phyloP scores from a whole-genome alignment of 2,888 invertebrate genomes.

The Agriopis marginaria region DNA sequence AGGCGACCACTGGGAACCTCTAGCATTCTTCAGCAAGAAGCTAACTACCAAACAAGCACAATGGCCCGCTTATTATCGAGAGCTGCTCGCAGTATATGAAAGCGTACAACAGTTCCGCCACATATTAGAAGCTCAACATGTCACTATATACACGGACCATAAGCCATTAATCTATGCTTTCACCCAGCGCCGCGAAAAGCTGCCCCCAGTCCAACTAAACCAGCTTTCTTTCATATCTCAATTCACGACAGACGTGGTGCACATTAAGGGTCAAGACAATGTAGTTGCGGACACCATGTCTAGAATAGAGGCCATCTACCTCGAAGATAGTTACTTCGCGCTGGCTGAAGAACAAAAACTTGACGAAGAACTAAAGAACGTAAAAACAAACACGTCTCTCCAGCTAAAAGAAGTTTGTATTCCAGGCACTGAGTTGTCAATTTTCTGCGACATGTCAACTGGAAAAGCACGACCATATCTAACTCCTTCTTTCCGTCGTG shows the following conservation, averaged over 20 bases:
- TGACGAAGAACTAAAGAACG: constrained; percentile 1
- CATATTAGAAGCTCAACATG: constrained; percentile 32
- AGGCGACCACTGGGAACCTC: constrained; percentile 31
- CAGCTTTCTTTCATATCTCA: constrained; percentile 25
- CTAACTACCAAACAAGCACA: constrained; percentile 18
- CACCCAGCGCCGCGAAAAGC: constrained; percentile 31
- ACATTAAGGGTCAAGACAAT: constrained; percentile 38
- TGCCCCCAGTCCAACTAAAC: constrained; percentile 40
- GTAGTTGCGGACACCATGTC: constrained; percentile 38
- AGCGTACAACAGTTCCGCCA: constrained; percentile 45
- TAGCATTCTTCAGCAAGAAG: constrained; percentile 40
- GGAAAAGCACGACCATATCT: constrained; percentile 29
- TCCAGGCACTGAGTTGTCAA: constrained; percentile 8
- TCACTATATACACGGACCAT: constrained; percentile 38
- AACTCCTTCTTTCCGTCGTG: constrained; percentile 17
- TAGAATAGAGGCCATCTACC: constrained; percentile 42
- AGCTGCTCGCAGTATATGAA: constrained; percentile 51
- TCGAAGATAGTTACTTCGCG: constrained; percentile 7
- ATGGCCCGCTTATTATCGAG: constrained; percentile 62
- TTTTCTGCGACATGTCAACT: constrained; percentile 17
- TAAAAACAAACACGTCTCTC: not conserved
- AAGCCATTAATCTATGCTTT: constrained; percentile 28
- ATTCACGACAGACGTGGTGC: constrained; percentile 31
- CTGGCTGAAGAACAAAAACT: constrained; percentile 1
- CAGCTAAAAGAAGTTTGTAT: constrained; percentile 2